Evolutionary conservation across 2,113 vertebrate genomes (phyloP), one percentile per base, ranked within the genome.

Genomic region (Alectura lathami): DNA sequence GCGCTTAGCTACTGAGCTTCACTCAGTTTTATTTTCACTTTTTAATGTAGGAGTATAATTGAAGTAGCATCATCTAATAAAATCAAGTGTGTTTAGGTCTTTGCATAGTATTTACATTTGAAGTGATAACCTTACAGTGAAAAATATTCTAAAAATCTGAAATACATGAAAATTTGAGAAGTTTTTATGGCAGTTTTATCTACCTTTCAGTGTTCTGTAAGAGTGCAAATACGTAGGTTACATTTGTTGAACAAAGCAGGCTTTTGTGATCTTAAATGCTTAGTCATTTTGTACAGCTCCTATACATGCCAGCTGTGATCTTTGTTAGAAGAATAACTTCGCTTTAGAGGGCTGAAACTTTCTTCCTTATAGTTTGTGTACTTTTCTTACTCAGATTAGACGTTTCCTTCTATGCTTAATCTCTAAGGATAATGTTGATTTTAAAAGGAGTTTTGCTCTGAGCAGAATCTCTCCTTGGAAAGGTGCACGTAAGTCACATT

Each of bases 301-400:
- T 79, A 13, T 66, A 40, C 18, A 6, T 72, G 66, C 43, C 62
- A 87, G 43, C 48, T 68, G 30, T 82, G 57, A 68, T 82, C 89
- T 83, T 72, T 86, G 47, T 72, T 72, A 80, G 70, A 84, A 30
- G 53, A 85, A 32, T 57, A 73, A 81, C 17, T 78, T 56, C 8
- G 69, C 38, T 89, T 85, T 60, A 82, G 62, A 12, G 2, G 42
- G 18, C 74, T 48, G 70, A 63, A 91, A 75, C 62, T 70, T 92
- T 92, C 32, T 94, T 83, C 89, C 62, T n/a, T 85, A 43, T 40
- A 63, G 26, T 67, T 93, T 85, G 34, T 89, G 91, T 94, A 79
- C 78, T 64, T 91, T 78, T 54, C 73, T 75, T 89, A 36, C 1
- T 7, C 84, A 87, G 91, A 79, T 93, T 56, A 76, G 78, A 82